phyloP scores from a whole-genome alignment of 2,888 invertebrate species.

The Drosophila subsilvestris region DNA sequence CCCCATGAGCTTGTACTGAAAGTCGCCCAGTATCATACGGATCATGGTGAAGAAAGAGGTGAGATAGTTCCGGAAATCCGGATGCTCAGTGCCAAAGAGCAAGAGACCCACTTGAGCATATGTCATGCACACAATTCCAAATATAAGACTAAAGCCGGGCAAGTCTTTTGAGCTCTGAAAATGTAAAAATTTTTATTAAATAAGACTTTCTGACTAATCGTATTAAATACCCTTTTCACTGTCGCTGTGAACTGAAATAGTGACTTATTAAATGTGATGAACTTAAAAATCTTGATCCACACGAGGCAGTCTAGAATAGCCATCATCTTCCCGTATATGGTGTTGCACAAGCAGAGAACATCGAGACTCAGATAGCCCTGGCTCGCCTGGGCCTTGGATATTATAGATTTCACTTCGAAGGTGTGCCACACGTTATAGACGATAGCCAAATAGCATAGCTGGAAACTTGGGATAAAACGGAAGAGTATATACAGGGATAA shows the following conservation, averaged over 20 bases:
- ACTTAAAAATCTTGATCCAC: slow-evolving; percentile 91
- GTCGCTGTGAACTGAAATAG: slow-evolving; percentile 91
- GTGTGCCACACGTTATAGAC: slow-evolving; percentile 74
- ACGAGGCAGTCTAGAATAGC: slow-evolving; percentile 88
- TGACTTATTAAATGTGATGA: slow-evolving; percentile 90
- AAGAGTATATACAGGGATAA: neutral
- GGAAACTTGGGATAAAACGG: neutral
- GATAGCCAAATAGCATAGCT: slow-evolving; percentile 75
- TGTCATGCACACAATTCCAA: slow-evolving; percentile 90
- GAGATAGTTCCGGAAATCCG: slow-evolving; percentile 86
- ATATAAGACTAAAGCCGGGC: slow-evolving; percentile 90
- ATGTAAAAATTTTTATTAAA: neutral
- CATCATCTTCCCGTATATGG: slow-evolving; percentile 86
- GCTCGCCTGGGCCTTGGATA: slow-evolving; percentile 82
- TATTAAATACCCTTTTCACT: slow-evolving; percentile 85
- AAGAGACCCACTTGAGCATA: slow-evolving; percentile 90
- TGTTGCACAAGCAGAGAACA: slow-evolving; percentile 86
- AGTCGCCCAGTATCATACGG: slow-evolving; percentile 90
- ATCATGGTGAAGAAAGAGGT: slow-evolving; percentile 88
- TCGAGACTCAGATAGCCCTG: slow-evolving; percentile 87
- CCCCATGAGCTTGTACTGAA: slow-evolving; percentile 89
- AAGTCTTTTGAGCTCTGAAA: slow-evolving; percentile 89
- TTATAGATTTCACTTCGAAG: slow-evolving; percentile 63
- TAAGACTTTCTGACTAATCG: neutral
- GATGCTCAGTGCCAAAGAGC: slow-evolving; percentile 89